Conservation (phyloP, 1,140 invertebrate genomes). For the Drosophila pseudoobscura region DNA sequence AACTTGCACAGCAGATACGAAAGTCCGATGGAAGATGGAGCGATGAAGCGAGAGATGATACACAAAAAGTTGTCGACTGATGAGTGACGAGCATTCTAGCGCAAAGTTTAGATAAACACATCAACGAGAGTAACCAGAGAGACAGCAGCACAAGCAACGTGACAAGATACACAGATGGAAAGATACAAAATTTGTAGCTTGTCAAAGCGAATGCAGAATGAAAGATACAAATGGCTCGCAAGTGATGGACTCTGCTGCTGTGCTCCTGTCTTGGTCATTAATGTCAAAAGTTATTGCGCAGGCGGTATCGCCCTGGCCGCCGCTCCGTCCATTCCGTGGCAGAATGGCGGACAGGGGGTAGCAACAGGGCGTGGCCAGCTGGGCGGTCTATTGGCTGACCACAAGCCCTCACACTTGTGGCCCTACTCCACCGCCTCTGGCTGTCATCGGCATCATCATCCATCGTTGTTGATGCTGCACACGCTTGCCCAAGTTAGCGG, state of each 20-base stretch:
- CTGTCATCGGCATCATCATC: slow-evolving; percentile 40
- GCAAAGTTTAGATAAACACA: slow-evolving; percentile 75
- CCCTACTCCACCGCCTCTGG: slow-evolving; percentile 19
- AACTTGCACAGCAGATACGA: slow-evolving; percentile 23
- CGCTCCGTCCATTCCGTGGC: not conserved
- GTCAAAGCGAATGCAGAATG: slow-evolving; percentile 54
- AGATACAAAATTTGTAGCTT: slow-evolving; percentile 69
- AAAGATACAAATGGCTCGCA: slow-evolving; percentile 69
- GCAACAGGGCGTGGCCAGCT: slow-evolving; percentile 26
- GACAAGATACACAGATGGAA: slow-evolving; percentile 14
- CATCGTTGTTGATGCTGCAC: slow-evolving; percentile 70
- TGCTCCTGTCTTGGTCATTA: slow-evolving; percentile 58
- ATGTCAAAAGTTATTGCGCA: slow-evolving; percentile 80
- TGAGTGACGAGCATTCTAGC: slow-evolving; percentile 72
- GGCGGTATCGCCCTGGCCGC: slow-evolving; percentile 28
- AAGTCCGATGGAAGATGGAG: slow-evolving; percentile 64
- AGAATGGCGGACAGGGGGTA: not conserved
- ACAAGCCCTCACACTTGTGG: slow-evolving; percentile 63
- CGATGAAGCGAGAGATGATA: slow-evolving; percentile 47
- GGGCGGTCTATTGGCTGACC: slow-evolving; percentile 63
- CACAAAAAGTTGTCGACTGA: slow-evolving; percentile 56
- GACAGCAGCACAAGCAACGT: slow-evolving; percentile 19
- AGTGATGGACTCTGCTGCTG: slow-evolving; percentile 37
- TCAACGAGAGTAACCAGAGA: slow-evolving; percentile 39
- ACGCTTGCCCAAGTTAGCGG: slow-evolving; percentile 72